Evolutionary conservation across 2,113 vertebrate genomes (phyloP).

Genomic region (Festucalex cinctus): DNA sequence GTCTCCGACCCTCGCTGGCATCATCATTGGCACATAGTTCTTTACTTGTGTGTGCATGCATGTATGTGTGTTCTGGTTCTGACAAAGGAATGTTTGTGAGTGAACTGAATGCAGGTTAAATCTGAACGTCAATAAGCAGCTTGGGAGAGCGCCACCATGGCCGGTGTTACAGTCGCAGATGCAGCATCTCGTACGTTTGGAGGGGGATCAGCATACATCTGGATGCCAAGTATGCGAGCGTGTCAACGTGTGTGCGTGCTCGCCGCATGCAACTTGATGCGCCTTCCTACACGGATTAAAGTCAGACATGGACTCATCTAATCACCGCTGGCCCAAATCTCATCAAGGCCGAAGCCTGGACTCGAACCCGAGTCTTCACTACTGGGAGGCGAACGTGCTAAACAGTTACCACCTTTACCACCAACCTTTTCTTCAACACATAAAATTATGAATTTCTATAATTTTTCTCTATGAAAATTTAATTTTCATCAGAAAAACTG

Average conservation of each 20-base stretch:
- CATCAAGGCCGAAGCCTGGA: too few species aligned
- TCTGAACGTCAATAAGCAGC: slow-evolving; percentile 66
- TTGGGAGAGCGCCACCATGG: slow-evolving; percentile 53
- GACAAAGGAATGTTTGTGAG: slow-evolving; percentile 55
- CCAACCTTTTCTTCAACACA: too few species aligned
- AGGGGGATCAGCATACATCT: slow-evolving; percentile 44
- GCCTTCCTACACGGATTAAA: slow-evolving; percentile 66
- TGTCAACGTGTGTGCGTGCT: slow-evolving; percentile 8
- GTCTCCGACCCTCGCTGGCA: slow-evolving; percentile 35
- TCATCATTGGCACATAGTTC: slow-evolving; percentile 41
- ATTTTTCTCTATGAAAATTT: too few species aligned
- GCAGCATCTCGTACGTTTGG: slow-evolving; percentile 27
- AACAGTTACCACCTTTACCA: too few species aligned
- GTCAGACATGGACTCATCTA: slow-evolving; percentile 67
- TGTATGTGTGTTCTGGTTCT: slow-evolving; percentile 20
- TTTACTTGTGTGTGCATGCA: slow-evolving; percentile 19
- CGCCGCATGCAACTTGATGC: slow-evolving; percentile 50
- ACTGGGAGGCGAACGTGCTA: too few species aligned
- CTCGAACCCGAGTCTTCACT: too few species aligned
- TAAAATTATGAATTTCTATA: too few species aligned
- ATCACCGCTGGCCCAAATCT: slow-evolving; percentile 63
- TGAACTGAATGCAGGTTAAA: slow-evolving; percentile 58
- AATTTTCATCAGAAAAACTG: too few species aligned
- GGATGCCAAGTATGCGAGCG: slow-evolving; percentile 40
- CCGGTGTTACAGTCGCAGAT: slow-evolving; percentile 44